Base-by-base conservation (phyloP, 2,113 vertebrate species). In the Hippoglossus stenolepis region DNA sequence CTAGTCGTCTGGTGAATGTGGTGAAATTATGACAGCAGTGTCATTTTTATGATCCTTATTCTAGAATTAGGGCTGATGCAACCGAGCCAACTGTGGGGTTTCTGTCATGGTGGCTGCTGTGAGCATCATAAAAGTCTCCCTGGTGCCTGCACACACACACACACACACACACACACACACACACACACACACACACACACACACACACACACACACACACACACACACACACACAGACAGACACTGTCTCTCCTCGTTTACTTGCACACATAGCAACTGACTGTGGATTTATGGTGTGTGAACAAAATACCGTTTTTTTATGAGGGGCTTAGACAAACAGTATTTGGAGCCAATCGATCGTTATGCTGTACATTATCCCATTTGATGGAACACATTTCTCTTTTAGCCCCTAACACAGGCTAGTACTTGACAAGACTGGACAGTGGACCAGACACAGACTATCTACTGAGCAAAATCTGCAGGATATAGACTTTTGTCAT, bases 351-450 rank as follows among this genome's bases (percentile, higher is more conserved):
- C 88, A 89, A 61, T 79, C 82, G 83, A 91, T 89, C 73, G 66
- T 91, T 90, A 88, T 85, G 88, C 84, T 84, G 72, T 86, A 82
- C 84, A 89, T 91, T 86, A 89, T 91, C 91, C 87, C 57, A 73
- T 88, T 90, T 84, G 78, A 76, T 88, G 85, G 79, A 91, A 87
- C 82, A 71, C 77, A 67, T 83, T 80, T 86, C 75, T 31, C 31
- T 31, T 31, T 31, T 31, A 31, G 31, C 31, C 31, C 31, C 6
- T 31, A 7, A 82, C 62, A 82, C 77, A 70, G 77, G 67, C 56
- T 59, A 63, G 18, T 83, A 77, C 61, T 70, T 78, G 65, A 64
- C 69, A 78, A 63, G 59, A 75, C 13, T 59, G 20, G 43, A 71
- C 71, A 71, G 66, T 59, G 23, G 61, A 76, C 49, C 59, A 76